phyloP scores from a whole-genome alignment of 2,888 invertebrate genomes.

The Neoscelio sp. region DNA sequence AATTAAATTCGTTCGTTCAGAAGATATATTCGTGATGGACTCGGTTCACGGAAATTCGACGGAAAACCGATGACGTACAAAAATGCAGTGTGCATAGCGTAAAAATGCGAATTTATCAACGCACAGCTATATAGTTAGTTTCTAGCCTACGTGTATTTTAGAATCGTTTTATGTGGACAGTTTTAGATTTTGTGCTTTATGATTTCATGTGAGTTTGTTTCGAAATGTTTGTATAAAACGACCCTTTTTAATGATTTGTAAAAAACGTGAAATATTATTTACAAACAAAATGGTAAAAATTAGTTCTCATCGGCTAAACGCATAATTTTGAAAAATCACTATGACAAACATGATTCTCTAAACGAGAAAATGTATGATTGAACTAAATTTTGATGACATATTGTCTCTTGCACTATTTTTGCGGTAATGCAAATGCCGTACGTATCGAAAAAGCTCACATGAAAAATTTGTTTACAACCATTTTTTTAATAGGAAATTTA shows the following conservation, averaged over 20 bases:
- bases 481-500: conserved; percentile 13
- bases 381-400: no score
- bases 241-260: no score
- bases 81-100: conserved; percentile 33
- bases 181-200: conserved; percentile 54
- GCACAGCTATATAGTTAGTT: conserved; percentile 54
- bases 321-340: no score
- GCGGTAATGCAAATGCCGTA: no score
- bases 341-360: no score
- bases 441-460: conserved; percentile 28
- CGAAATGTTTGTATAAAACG: no score
- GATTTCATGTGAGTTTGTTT: conserved; percentile 47
- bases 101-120: conserved; percentile 59
- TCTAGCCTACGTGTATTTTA: conserved; percentile 55
- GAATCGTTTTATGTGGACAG: conserved; percentile 51
- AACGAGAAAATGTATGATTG: not conserved
- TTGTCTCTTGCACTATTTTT: not conserved
- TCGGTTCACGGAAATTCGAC: no score
- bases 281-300: no score
- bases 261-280: no score
- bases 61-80: conserved; percentile 29
- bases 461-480: conserved; percentile 23
- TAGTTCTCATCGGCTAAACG: no score
- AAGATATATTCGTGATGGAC: not conserved
- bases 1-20: not conserved